A percentile compares a stretch with the other conserved stretches of the same genome.
phyloP scores from a whole-genome alignment of 1,140 invertebrate genomes.

The Belonocnema kinseyi region DNA sequence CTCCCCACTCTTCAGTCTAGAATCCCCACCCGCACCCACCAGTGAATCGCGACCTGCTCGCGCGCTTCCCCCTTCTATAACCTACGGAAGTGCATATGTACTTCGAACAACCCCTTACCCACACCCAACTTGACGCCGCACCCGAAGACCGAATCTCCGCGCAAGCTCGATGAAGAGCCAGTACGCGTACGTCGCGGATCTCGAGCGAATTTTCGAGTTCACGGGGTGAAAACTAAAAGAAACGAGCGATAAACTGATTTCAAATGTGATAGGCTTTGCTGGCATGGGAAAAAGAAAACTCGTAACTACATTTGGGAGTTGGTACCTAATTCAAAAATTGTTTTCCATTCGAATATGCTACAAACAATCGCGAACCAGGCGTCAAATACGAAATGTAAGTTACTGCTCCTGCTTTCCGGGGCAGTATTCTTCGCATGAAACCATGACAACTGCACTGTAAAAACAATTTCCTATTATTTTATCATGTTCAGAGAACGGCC shows the following conservation, averaged over 20 bases:
- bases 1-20: conserved; percentile 48
- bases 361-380: too few species aligned
- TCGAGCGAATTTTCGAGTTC: conserved; percentile 9
- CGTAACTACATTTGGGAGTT: too few species aligned
- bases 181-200: conserved; percentile 40
- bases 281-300: too few species aligned
- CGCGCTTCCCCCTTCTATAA: conserved; percentile 24
- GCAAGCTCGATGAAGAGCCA: background rate
- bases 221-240: background rate
- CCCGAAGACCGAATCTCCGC: conserved; percentile 16
- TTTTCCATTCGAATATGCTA: too few species aligned
- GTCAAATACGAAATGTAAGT: too few species aligned
- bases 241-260: background rate
- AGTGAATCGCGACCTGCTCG: conserved; percentile 36
- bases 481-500: too few species aligned
- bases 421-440: too few species aligned
- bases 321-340: too few species aligned
- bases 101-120: conserved; percentile 7
- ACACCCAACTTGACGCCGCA: conserved; percentile 14
- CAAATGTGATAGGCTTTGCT: background rate
- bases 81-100: conserved; percentile 15
- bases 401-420: too few species aligned
- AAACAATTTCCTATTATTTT: too few species aligned
- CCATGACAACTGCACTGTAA: too few species aligned
- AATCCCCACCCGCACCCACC: conserved; percentile 28